Evolutionary conservation across 2,888 invertebrate species (phyloP).

Genomic region (Tanypteryx hageni): DNA sequence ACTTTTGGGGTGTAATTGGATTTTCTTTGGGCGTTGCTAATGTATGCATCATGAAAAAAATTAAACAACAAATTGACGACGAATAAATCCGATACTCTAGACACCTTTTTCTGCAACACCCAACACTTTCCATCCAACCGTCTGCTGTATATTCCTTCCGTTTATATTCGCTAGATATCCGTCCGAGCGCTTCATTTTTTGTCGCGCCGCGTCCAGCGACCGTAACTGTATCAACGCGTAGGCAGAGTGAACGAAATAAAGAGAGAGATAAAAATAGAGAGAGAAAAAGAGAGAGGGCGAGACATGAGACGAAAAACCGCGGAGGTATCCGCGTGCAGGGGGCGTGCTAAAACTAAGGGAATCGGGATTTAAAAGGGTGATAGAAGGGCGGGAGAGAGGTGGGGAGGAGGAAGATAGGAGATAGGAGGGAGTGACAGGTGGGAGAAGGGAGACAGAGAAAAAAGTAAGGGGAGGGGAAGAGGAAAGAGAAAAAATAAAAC

Average conservation of each 20-base stretch:
- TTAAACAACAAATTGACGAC: too few species aligned
- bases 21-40: too few species aligned
- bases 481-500: constrained; percentile 4
- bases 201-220: background rate
- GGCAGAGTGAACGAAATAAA: background rate
- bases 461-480: background rate
- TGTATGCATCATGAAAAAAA: too few species aligned
- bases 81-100: too few species aligned
- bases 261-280: background rate
- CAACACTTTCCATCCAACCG: too few species aligned
- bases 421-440: background rate
- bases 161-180: too few species aligned
- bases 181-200: background rate
- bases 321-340: constrained; percentile 38
- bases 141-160: too few species aligned
- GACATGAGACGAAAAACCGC: constrained; percentile 23
- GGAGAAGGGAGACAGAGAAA: background rate
- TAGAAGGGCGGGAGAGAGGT: background rate
- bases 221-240: background rate
- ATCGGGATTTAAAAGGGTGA: constrained; percentile 41
- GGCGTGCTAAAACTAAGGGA: constrained; percentile 59
- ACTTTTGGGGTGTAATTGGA: too few species aligned
- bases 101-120: too few species aligned
- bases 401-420: background rate
- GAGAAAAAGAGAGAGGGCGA: too few species aligned